phyloP scores from a whole-genome alignment of 2,797 vertebrate species.

The Sorex maritimensis region DNA sequence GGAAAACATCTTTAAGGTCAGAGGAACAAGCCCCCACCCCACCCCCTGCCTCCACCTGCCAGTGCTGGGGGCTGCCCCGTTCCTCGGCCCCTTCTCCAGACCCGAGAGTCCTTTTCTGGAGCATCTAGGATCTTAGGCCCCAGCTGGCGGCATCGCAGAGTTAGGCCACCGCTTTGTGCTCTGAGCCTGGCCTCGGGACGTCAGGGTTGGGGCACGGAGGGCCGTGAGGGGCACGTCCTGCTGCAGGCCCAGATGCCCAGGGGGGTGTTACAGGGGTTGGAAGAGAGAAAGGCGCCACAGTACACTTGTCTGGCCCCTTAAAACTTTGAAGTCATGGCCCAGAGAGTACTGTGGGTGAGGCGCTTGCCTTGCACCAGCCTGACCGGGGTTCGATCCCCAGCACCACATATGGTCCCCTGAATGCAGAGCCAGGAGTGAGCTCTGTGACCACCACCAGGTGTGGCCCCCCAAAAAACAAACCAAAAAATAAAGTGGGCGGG shows the following conservation, averaged over 20 bases:
- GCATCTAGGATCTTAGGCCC: neutral
- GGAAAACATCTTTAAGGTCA: constrained; percentile 96
- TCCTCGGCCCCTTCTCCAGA: neutral
- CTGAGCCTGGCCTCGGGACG: neutral
- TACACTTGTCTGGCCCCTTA: neutral
- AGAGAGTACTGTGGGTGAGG: too few relatives aligned
- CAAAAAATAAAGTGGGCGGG: neutral
- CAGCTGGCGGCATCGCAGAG: neutral
- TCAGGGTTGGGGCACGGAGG: neutral
- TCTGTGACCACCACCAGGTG: too few relatives aligned
- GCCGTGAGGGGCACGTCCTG: neutral
- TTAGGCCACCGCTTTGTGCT: neutral
- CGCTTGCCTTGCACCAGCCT: too few relatives aligned
- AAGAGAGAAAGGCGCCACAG: neutral
- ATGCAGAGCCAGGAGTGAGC: too few relatives aligned
- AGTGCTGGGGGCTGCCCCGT: neutral
- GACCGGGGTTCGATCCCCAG: too few relatives aligned
- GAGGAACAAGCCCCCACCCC: constrained; percentile 54
- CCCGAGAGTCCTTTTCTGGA: neutral
- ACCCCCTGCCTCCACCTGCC: neutral
- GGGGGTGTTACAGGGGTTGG: neutral
- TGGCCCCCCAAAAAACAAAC: neutral
- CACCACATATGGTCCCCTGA: too few relatives aligned
- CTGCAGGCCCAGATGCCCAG: neutral
- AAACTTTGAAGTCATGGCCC: neutral